Conservation (phyloP, 2,113 vertebrate species). For the Hemichromis elongatus region DNA sequence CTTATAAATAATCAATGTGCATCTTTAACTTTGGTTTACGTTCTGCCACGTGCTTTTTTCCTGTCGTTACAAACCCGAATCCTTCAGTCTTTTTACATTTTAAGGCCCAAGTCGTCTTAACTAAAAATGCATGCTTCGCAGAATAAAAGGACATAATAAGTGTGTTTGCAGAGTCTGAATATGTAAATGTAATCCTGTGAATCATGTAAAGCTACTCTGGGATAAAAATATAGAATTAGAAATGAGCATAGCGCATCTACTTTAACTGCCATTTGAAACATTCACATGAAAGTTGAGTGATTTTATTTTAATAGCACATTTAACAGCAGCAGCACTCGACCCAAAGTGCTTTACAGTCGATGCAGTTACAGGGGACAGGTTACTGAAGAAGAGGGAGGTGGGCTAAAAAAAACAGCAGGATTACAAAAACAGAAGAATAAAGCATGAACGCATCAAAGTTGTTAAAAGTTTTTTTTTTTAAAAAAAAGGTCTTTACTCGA, state of each 20-base stretch:
- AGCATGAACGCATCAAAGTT: neutral
- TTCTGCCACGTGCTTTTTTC: neutral
- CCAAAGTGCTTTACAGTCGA: rapidly evolving
- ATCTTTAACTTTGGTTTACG: neutral
- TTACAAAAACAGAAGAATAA: neutral
- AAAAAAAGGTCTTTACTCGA: neutral
- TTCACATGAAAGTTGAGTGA: neutral
- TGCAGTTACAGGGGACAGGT: neutral
- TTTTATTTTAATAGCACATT: neutral
- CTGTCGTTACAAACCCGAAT: neutral
- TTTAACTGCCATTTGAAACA: neutral
- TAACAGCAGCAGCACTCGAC: neutral
- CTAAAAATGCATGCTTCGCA: neutral
- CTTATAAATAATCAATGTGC: neutral
- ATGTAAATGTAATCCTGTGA: neutral
- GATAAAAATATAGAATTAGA: neutral
- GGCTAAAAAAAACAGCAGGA: neutral
- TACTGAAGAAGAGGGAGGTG: neutral
- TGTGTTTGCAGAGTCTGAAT: neutral
- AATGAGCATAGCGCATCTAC: rapidly evolving
- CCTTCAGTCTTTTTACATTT: neutral
- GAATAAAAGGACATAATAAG: neutral
- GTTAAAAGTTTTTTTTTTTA: neutral
- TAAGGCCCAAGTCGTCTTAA: rapidly evolving
- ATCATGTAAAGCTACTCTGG: neutral